A percentile compares a stretch with the other conserved stretches of the same genome.
Conservation (phyloP, 2,797 vertebrate genomes). For the Cephalopachus bancanus region DNA sequence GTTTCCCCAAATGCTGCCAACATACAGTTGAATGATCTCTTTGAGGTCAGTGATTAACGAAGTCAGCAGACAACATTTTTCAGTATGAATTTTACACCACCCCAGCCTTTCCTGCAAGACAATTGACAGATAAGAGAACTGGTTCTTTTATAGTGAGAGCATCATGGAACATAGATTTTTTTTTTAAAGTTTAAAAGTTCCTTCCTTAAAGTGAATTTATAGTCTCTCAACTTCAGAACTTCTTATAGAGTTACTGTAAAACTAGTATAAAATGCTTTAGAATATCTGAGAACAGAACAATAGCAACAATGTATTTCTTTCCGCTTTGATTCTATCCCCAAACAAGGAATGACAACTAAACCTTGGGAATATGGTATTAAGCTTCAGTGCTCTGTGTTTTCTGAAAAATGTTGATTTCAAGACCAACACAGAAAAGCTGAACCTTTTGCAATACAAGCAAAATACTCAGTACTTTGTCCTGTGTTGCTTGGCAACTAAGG, state of each 20-base stretch:
- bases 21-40: background rate
- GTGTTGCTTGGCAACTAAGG: slow-evolving; percentile 87
- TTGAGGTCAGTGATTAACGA: background rate
- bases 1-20: background rate
- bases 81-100: background rate
- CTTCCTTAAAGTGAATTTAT: background rate
- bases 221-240: slow-evolving; percentile 26
- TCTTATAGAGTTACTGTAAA: background rate
- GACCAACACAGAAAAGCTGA: slow-evolving; percentile 66
- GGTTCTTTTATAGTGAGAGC: background rate
- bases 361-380: slow-evolving; percentile 54
- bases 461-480: slow-evolving; percentile 88
- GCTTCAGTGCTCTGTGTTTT: slow-evolving; percentile 57
- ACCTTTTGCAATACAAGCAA: slow-evolving; percentile 75
- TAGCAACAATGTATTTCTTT: slow-evolving; percentile 3
- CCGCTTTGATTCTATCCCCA: slow-evolving; percentile 16
- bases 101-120: background rate
- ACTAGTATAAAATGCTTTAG: slow-evolving; percentile 53
- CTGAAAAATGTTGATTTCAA: slow-evolving; percentile 66
- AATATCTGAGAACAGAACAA: background rate
- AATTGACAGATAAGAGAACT: background rate
- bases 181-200: background rate
- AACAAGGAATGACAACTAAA: slow-evolving; percentile 66
- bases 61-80: slow-evolving; percentile 31
- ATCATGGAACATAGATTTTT: background rate